Conservation (phyloP, 2,888 invertebrate species). For the Eupithecia exiguata region DNA sequence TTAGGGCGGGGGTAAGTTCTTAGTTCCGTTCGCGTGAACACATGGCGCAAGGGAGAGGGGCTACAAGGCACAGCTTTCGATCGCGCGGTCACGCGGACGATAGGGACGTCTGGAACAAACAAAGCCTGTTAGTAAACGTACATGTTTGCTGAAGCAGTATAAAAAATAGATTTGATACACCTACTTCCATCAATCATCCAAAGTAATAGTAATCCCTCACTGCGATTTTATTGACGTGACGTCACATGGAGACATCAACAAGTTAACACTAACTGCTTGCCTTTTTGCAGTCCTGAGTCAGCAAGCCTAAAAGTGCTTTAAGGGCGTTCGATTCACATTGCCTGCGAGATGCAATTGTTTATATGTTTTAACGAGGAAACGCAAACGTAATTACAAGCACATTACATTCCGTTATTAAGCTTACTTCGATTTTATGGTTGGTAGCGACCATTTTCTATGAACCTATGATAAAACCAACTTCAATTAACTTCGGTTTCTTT, state of each 20-base stretch:
- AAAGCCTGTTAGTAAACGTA: neutral
- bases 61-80: conserved; percentile 40
- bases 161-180: neutral
- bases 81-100: conserved; percentile 29
- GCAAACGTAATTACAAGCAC: too few relatives aligned
- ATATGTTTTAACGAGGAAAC: too few relatives aligned
- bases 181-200: neutral
- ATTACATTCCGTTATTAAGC: too few relatives aligned
- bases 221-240: neutral
- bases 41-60: conserved; percentile 27
- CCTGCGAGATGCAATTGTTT: neutral
- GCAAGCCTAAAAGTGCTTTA: too few relatives aligned
- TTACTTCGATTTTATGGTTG: too few relatives aligned
- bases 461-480: too few relatives aligned
- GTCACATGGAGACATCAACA: too few relatives aligned
- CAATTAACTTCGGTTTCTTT: too few relatives aligned
- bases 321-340: neutral
- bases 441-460: too few relatives aligned
- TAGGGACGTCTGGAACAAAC: conserved; percentile 25
- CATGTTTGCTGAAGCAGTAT: neutral
- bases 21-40: conserved; percentile 19
- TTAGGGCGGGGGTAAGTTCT: conserved; percentile 20
- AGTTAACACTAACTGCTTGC: too few relatives aligned
- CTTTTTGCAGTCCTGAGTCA: neutral
- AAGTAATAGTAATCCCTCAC: neutral